Conservation (phyloP, 2,888 invertebrate genomes). For the Drepana falcataria region DNA sequence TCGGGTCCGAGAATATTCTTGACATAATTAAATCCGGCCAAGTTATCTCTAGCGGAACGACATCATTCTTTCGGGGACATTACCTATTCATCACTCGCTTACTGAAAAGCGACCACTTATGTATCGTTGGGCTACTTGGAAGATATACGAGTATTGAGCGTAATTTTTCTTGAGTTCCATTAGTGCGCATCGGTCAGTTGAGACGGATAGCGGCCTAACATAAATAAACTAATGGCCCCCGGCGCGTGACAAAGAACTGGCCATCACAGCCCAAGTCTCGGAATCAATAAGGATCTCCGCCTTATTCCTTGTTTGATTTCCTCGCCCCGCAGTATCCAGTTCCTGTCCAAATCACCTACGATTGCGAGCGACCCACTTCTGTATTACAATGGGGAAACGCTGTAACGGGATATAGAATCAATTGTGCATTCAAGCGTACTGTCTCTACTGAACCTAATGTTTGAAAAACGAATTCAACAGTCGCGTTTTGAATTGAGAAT, state of each 20-base stretch:
- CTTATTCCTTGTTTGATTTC: slow-evolving; percentile 25
- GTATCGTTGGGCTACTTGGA: slow-evolving; percentile 31
- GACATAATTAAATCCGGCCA: slow-evolving; percentile 43
- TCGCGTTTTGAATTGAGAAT: neutral
- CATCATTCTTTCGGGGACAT: slow-evolving; percentile 45
- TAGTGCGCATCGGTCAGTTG: slow-evolving; percentile 52
- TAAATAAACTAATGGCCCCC: slow-evolving; percentile 60
- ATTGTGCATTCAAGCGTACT: slow-evolving; percentile 7
- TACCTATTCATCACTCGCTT: slow-evolving; percentile 56
- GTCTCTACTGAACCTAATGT: slow-evolving; percentile 2
- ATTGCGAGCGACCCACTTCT: neutral
- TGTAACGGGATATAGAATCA: slow-evolving; percentile 3
- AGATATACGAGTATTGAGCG: slow-evolving; percentile 35
- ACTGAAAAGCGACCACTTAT: slow-evolving; percentile 51
- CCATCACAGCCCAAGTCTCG: slow-evolving; percentile 43
- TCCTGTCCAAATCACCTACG: slow-evolving; percentile 6
- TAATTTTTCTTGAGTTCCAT: slow-evolving; percentile 61
- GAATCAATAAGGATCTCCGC: slow-evolving; percentile 43
- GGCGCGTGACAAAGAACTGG: slow-evolving; percentile 57
- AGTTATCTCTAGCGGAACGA: slow-evolving; percentile 36
- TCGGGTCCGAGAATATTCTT: slow-evolving; percentile 32
- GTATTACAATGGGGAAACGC: slow-evolving; percentile 1
- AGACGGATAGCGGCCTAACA: slow-evolving; percentile 54
- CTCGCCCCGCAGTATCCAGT: slow-evolving; percentile 21
- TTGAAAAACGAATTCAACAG: neutral